A percentile compares a stretch with the other conserved stretches of the same genome.
Evolutionary conservation across 2,797 vertebrate genomes (phyloP).

Genomic region (Oreonectes daqikongensis): DNA sequence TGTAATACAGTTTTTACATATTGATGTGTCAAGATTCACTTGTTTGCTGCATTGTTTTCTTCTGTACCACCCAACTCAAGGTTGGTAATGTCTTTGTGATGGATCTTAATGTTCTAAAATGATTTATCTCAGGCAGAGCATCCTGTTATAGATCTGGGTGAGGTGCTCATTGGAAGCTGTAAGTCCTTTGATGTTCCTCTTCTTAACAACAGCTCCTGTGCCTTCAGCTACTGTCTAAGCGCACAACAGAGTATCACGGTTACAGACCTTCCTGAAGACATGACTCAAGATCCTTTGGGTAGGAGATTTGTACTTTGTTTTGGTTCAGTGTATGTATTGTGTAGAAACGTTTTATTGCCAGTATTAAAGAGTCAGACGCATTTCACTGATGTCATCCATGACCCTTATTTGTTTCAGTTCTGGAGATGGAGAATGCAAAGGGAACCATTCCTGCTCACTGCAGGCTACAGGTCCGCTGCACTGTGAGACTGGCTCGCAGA

Average conservation of each 20-base stretch:
- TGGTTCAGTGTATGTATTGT: not conserved
- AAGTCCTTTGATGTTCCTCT: slow-evolving; percentile 77
- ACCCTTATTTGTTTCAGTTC: slow-evolving; percentile 65
- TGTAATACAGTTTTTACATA: no score
- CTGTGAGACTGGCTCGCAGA: slow-evolving; percentile 69
- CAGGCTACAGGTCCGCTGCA: slow-evolving; percentile 73
- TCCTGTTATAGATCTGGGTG: slow-evolving; percentile 78
- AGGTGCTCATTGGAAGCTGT: slow-evolving; percentile 78
- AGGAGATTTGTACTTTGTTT: not conserved
- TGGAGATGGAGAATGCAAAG: slow-evolving; percentile 78
- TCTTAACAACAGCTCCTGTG: slow-evolving; percentile 82
- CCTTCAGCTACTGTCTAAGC: slow-evolving; percentile 79
- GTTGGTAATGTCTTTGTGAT: slow-evolving; percentile 25
- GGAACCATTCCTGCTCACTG: slow-evolving; percentile 79
- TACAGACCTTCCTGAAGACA: slow-evolving; percentile 55
- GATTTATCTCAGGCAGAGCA: slow-evolving; percentile 71
- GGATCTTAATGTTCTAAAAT: slow-evolving; percentile 21
- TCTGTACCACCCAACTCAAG: not conserved
- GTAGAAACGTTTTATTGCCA: not conserved
- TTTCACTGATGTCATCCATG: not conserved
- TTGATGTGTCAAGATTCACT: not conserved
- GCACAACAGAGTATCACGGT: slow-evolving; percentile 77
- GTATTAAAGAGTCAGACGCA: not conserved
- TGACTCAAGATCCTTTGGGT: slow-evolving; percentile 59
- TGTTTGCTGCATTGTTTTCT: not conserved